Evolutionary conservation across 2,888 invertebrate genomes (phyloP).

Genomic region (Gibbula magus): DNA sequence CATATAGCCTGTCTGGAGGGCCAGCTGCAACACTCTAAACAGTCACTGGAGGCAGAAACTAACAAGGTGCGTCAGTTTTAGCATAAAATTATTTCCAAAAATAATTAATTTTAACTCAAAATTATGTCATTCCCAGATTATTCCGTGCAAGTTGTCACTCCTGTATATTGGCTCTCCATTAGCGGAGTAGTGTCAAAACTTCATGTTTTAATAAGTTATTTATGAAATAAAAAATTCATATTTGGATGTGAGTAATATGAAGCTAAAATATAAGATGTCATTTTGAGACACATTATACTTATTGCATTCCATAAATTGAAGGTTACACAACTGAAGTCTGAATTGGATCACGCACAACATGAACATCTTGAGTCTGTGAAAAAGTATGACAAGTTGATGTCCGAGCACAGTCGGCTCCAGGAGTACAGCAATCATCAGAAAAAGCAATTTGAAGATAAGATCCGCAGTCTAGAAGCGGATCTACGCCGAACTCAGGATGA

Average conservation of each 20-base stretch:
- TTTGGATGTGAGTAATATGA: neutral
- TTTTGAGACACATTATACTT: neutral
- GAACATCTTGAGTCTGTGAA: conserved; percentile 53
- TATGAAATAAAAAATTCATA: neutral
- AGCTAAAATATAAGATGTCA: neutral
- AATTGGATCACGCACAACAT: conserved; percentile 50
- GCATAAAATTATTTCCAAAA: no score
- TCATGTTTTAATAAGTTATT: no score
- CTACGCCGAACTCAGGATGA: conserved; percentile 31
- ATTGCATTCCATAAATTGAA: conserved; percentile 28
- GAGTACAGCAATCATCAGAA: conserved; percentile 40
- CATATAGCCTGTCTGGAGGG: conserved; percentile 58
- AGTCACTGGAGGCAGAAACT: conserved; percentile 52
- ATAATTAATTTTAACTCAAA: no score
- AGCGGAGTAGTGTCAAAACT: no score
- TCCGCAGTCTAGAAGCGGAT: conserved; percentile 37
- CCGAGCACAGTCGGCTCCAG: conserved; percentile 52
- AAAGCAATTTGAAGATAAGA: conserved; percentile 37
- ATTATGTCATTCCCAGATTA: no score
- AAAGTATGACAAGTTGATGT: conserved; percentile 53
- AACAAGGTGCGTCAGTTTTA: conserved; percentile 44
- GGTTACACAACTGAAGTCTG: conserved; percentile 50
- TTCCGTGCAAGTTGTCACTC: no score
- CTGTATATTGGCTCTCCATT: no score
- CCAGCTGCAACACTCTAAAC: conserved; percentile 56